A percentile compares a stretch with the other conserved stretches of the same genome.
Evolutionary conservation across 2,113 vertebrate species (phyloP).

Genomic region (Crypturellus undulatus): DNA sequence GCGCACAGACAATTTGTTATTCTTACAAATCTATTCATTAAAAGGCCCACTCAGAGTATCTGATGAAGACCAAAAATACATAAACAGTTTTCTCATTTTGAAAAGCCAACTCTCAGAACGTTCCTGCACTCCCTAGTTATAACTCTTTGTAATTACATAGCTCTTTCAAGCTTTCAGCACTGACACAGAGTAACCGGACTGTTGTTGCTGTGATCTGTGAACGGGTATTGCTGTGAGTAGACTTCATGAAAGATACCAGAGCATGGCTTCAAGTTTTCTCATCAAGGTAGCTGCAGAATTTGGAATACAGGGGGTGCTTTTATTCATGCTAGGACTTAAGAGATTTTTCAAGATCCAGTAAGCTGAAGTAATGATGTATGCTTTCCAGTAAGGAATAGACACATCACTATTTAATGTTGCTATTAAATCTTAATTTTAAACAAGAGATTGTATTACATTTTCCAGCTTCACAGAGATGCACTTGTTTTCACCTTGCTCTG

Average conservation of each 20-base stretch:
- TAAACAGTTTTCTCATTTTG: rapidly evolving
- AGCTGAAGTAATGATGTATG: neutral
- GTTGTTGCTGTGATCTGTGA: neutral
- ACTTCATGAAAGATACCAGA: neutral
- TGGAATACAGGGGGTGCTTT: neutral
- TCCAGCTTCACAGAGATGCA: neutral
- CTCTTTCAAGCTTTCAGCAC: neutral
- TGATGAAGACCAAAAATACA: neutral
- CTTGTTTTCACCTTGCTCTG: neutral
- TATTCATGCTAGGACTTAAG: neutral
- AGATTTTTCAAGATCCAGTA: neutral
- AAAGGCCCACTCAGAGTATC: neutral
- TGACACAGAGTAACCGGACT: neutral
- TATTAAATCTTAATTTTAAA: neutral
- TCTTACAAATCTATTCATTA: slow-evolving; percentile 14
- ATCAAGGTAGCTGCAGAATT: neutral
- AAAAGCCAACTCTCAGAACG: neutral
- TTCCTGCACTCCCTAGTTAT: neutral
- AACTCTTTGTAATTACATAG: rapidly evolving
- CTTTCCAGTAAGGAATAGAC: neutral
- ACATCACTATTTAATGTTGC: neutral
- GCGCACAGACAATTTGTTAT: neutral
- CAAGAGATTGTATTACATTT: neutral
- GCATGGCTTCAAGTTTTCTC: neutral
- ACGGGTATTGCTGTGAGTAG: neutral